Base-by-base conservation (phyloP, 2,888 invertebrate genomes). In the Apantesis nais region DNA sequence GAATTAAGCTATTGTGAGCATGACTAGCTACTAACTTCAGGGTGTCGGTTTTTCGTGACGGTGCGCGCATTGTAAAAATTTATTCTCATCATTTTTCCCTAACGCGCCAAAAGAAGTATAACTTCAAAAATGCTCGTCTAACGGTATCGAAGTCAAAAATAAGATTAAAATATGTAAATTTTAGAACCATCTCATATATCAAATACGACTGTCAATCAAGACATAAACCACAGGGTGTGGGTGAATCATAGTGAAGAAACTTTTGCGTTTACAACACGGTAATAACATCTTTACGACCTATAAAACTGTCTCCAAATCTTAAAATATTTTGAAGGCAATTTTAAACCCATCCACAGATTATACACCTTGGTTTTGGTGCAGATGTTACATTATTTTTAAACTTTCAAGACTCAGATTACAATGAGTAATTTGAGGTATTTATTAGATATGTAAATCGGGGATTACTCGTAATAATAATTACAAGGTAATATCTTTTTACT, bases 251-350 rank as follows among this genome's bases (percentile, higher is more conserved):
- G 58, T 29, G 58, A 58, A 29, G 34, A 55, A 62, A 68, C 44
- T 55, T 63, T 68, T 2, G 16, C 19, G 68, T 63, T 55, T 68
- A 68, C 14, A 37, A 52, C 68, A 39, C 14, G 4, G 61, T 62
- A 55, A 63, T 63, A 68, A 68, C 63, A 63, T 41, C 63, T 68
- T 68, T 68, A 68, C 16, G 63, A 31, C 22, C 55, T 31, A 68
- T 68, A 68, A 68, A 68, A 63, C 55, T 62, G 67, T 44, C 67
- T 62, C 22, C 11, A 48, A 66, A 37, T 60, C 19, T 31, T 25
- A 31, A 52, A 68, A 62, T 68, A 62, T 68, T 68, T 68, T 62
- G 52, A 55, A 63, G 63, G n/a, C 55, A 68, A 68, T 68, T 29
- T 67, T 34, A 60, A 61, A 52, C 31, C n/a, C 34, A 48, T 37